Base-by-base conservation (phyloP, 1,140 invertebrate species). In the Orius laevigatus region DNA sequence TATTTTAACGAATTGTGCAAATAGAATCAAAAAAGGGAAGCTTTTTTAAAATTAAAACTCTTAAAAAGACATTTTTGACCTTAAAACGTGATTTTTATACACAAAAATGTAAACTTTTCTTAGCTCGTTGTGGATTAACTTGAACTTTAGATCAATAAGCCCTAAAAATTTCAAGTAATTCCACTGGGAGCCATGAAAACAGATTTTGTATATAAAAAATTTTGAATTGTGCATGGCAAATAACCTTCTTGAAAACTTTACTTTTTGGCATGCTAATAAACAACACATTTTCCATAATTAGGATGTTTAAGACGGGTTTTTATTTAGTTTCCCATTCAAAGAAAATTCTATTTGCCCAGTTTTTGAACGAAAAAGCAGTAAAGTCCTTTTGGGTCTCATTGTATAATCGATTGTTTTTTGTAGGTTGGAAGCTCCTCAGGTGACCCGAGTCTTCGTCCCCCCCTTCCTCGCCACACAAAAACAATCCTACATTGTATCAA, bases 371-470 rank as follows among this genome's bases (percentile, higher is more conserved):
- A 4, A 25, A 25, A 25, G 25, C 25, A 25, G 25, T 25, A 25
- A 25, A 25, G 25, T 25, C 25, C 25, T 25, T 3, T 31, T 25
- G 42, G 42, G 42, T 20, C 12, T 16, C 39, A 18, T 15, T 3
- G 15, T 42, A 33, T 46, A 34, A 34, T 33, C 35, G 44, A 46
- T 46, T 46, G 14, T 50, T 50, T 44, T 50, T 25, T 25, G 8
- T 25, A 50, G 48, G 48, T 50, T 50, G 48, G 48, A 50, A 50
- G 38, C 48, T 50, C 40, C 48, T 50, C 32, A 15, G 48, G 36
- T 50, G 48, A 50, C 12, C 11, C 11, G 11, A 18, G 12, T 43
- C 36, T 16, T 38, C 36, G 36, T 42, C 14, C 14, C 15, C n/a
- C 40, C 19, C n/a, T 38, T 38, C n/a, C 36, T 12, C n/a, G 36